Evolutionary conservation across 92 coral and sea anemone species (phyloP).

Genomic region (Parazoanthus swiftii): DNA sequence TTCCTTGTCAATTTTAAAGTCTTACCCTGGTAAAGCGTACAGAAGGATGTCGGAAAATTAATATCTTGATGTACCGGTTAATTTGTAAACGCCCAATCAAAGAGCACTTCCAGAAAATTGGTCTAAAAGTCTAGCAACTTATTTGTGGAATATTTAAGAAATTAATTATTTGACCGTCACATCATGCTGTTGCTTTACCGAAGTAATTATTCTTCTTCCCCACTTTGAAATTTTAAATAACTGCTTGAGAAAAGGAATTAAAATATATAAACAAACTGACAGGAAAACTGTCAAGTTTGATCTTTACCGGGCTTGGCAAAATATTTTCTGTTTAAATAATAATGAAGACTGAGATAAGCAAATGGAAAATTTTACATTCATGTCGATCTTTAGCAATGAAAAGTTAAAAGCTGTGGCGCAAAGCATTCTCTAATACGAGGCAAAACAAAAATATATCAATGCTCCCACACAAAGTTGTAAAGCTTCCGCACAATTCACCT

Average conservation of each 20-base stretch:
- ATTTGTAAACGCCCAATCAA: conserved; percentile 1
- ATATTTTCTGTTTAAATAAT: neutral
- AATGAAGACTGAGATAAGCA: neutral
- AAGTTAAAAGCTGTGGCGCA: neutral
- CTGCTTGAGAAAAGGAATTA: conserved; percentile 4
- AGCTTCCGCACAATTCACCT: neutral
- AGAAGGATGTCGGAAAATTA: neutral
- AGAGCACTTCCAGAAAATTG: neutral
- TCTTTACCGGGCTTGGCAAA: neutral
- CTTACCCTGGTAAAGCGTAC: neutral
- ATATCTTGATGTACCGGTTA: neutral
- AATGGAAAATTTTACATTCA: neutral
- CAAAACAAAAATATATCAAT: neutral
- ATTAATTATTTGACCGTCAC: conserved; percentile 2
- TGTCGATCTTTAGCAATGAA: neutral
- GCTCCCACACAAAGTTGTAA: neutral
- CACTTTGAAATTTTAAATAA: neutral
- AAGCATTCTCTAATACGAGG: neutral
- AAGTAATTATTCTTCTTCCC: neutral
- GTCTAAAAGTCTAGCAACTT: neutral
- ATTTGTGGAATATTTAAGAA: neutral
- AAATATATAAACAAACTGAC: neutral
- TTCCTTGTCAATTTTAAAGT: neutral
- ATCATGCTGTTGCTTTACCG: conserved; percentile 16
- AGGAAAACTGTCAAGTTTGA: neutral